Evolutionary conservation across 2,113 vertebrate species (phyloP).

Genomic region (Corvus hawaiiensis): DNA sequence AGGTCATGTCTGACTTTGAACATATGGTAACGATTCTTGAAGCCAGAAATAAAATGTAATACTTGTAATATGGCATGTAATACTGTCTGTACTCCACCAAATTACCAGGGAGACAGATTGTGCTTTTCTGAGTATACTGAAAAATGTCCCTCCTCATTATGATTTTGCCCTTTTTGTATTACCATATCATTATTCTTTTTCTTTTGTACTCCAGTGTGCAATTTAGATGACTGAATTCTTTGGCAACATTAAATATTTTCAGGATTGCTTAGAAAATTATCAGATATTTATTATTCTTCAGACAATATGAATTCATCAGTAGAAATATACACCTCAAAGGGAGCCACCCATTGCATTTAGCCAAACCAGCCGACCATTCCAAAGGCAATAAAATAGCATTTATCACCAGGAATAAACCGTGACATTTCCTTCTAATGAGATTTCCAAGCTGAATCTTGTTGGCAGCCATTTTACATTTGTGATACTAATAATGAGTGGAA

Average conservation of each 20-base stretch:
- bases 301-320: not conserved
- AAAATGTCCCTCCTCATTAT: slow-evolving; percentile 57
- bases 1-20: slow-evolving; percentile 55
- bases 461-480: slow-evolving; percentile 41
- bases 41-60: slow-evolving; percentile 59
- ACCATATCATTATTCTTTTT: slow-evolving; percentile 42
- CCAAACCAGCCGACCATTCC: not conserved
- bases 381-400: not conserved
- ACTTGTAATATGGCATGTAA: slow-evolving; percentile 59
- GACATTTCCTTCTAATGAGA: not conserved
- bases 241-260: slow-evolving; percentile 33
- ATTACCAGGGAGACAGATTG: slow-evolving; percentile 60
- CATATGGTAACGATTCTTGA: slow-evolving; percentile 66
- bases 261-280: slow-evolving; percentile 5
- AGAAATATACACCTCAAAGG: not conserved
- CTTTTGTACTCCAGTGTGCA: slow-evolving; percentile 3
- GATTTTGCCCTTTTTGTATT: slow-evolving; percentile 55
- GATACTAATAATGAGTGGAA: slow-evolving; percentile 13
- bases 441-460: not conserved
- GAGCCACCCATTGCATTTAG: not conserved
- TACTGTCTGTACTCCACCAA: slow-evolving; percentile 58
- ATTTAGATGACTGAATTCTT: slow-evolving; percentile 5
- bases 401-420: not conserved
- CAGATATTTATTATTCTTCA: not conserved
- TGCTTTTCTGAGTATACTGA: slow-evolving; percentile 60